A percentile compares a stretch with the other conserved stretches of the same genome.
Conservation (phyloP, 2,113 vertebrate genomes). For the Daboia siamensis region DNA sequence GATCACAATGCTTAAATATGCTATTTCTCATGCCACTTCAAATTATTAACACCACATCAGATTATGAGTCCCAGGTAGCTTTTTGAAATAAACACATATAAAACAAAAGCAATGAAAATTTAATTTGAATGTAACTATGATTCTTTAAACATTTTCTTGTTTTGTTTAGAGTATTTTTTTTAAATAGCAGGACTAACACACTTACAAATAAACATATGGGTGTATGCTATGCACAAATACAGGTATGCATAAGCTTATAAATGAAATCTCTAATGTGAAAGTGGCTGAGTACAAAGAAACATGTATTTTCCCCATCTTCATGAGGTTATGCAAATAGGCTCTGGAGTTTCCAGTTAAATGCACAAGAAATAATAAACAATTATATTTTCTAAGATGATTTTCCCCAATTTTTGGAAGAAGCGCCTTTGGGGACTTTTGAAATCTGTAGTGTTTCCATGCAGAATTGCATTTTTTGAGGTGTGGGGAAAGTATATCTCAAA, state of each 20-base stretch:
- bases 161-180: not conserved
- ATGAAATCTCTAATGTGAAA: not conserved
- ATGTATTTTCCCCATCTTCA: not conserved
- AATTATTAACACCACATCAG: not conserved
- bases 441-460: not conserved
- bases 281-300: not conserved
- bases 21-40: not conserved
- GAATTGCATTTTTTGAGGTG: not conserved
- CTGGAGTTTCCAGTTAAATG: not conserved
- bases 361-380: not conserved
- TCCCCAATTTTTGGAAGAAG: not conserved
- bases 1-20: slow-evolving; percentile 27
- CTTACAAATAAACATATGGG: not conserved
- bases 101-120: not conserved
- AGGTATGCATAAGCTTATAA: not conserved
- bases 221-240: no score
- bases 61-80: not conserved
- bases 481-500: not conserved
- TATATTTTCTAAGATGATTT: not conserved
- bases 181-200: not conserved
- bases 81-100: not conserved
- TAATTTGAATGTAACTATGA: not conserved
- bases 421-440: not conserved
- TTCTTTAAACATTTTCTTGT: not conserved
- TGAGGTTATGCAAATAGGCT: not conserved